phyloP scores from a whole-genome alignment of 2,797 vertebrate genomes.

The Manis javanica region DNA sequence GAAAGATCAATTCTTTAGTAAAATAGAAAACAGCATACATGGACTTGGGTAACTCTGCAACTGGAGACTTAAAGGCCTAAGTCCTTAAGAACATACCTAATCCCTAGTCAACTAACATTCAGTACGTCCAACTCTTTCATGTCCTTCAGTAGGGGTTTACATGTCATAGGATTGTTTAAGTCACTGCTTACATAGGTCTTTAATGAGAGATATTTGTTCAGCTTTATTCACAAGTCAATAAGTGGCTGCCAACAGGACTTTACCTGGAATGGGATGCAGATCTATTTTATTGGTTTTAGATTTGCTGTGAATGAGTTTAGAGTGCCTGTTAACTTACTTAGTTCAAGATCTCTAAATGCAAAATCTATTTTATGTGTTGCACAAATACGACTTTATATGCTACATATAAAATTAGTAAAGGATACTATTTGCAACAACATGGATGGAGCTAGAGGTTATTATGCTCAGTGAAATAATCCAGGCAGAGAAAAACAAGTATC shows the following conservation, averaged over 20 bases:
- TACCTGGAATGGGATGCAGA: not conserved
- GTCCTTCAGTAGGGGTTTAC: not conserved
- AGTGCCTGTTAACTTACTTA: not conserved
- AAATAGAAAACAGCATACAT: not conserved
- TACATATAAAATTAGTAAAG: not conserved
- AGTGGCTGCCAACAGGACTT: not conserved
- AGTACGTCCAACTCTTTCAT: not conserved
- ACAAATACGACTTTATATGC: not conserved
- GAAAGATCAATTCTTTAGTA: not conserved
- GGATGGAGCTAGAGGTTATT: too few relatives aligned
- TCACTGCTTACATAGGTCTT: not conserved
- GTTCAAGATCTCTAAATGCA: not conserved
- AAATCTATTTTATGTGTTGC: not conserved
- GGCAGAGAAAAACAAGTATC: too few relatives aligned
- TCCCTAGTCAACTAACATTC: not conserved
- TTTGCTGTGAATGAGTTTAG: conserved; percentile 30
- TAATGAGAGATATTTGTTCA: not conserved
- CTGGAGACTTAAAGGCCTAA: not conserved
- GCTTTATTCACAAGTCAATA: not conserved
- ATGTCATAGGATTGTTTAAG: not conserved
- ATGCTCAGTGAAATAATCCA: too few relatives aligned
- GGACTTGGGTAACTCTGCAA: not conserved
- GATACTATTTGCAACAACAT: too few relatives aligned
- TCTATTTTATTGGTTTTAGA: conserved; percentile 48
- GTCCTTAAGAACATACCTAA: not conserved